These are phyloP conservation scores for Protaetia brevitarsis DNA, from an alignment of 1,140 invertebrate genomes.

Conservation along the genomic window DNA sequence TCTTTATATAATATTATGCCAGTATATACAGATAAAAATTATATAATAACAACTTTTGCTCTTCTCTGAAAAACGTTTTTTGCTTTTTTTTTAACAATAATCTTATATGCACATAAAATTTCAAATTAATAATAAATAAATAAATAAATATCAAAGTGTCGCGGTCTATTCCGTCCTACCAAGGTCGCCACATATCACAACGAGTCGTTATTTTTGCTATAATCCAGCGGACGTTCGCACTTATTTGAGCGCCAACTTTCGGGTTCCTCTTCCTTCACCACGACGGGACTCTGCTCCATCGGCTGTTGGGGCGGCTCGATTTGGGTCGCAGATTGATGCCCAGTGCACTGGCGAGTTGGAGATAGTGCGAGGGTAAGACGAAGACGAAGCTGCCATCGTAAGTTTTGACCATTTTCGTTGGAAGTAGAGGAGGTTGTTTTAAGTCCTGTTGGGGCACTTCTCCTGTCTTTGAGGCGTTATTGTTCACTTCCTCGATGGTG, in stretches of 20 bases:
- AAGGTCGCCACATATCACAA: slow-evolving; percentile 44
- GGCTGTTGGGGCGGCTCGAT: neutral
- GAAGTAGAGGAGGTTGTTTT: neutral
- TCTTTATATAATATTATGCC: too few species aligned
- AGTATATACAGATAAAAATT: too few species aligned
- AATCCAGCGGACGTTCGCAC: slow-evolving; percentile 40
- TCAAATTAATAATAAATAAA: too few species aligned
- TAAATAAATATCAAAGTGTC: too few species aligned
- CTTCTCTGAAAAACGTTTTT: too few species aligned
- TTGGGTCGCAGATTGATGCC: slow-evolving; percentile 45
- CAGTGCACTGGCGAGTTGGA: slow-evolving; percentile 45
- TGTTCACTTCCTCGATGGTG: slow-evolving; percentile 41
- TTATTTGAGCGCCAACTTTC: slow-evolving; percentile 10
- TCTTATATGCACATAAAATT: too few species aligned
- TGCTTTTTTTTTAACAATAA: too few species aligned
- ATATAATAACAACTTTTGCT: too few species aligned
- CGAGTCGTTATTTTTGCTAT: slow-evolving; percentile 40
- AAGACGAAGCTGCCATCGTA: slow-evolving; percentile 47
- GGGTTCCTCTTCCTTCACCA: slow-evolving; percentile 26
- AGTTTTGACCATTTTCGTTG: slow-evolving; percentile 39
- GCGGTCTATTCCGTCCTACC: too few species aligned
- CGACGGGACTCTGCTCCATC: neutral
- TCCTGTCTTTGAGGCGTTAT: slow-evolving; percentile 25
- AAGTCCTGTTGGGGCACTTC: neutral
- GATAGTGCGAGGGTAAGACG: slow-evolving; percentile 47